These are phyloP conservation scores for Pterocles gutturalis DNA, from an alignment of 2,113 vertebrate genomes.

Conservation along the genomic window DNA sequence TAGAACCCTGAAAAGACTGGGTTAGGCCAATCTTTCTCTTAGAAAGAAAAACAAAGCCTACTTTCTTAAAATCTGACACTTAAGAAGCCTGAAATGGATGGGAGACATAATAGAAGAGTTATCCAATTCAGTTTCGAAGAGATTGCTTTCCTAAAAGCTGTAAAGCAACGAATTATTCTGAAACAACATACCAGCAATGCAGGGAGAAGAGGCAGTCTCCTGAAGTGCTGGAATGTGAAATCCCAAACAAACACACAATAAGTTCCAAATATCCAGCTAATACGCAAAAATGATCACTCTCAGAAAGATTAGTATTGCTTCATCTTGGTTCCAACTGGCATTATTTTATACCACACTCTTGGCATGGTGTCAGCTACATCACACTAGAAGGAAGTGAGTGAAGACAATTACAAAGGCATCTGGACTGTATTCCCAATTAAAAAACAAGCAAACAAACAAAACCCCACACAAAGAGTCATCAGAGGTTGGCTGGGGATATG, in stretches of 20 bases:
- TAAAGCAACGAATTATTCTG: neutral
- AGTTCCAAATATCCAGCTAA: neutral
- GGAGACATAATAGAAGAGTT: neutral
- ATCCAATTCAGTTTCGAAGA: neutral
- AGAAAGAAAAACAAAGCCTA: neutral
- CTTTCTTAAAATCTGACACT: neutral
- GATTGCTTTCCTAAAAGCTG: neutral
- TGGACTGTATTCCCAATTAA: neutral
- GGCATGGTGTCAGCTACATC: neutral
- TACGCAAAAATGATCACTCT: neutral
- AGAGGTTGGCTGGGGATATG: neutral
- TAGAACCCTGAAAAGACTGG: neutral
- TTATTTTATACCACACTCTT: neutral
- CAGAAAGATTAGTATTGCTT: neutral
- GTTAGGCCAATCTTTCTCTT: neutral
- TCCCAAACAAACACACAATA: neutral
- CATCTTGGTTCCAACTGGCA: neutral
- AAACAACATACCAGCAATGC: neutral
- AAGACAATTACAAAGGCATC: neutral
- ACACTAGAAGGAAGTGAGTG: neutral
- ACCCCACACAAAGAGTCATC: fast-evolving
- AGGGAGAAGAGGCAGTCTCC: neutral
- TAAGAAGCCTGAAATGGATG: neutral
- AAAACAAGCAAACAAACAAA: neutral
- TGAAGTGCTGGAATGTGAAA: neutral